phyloP scores from a whole-genome alignment of 2,797 vertebrate species.

The Pipistrellus nathusii region DNA sequence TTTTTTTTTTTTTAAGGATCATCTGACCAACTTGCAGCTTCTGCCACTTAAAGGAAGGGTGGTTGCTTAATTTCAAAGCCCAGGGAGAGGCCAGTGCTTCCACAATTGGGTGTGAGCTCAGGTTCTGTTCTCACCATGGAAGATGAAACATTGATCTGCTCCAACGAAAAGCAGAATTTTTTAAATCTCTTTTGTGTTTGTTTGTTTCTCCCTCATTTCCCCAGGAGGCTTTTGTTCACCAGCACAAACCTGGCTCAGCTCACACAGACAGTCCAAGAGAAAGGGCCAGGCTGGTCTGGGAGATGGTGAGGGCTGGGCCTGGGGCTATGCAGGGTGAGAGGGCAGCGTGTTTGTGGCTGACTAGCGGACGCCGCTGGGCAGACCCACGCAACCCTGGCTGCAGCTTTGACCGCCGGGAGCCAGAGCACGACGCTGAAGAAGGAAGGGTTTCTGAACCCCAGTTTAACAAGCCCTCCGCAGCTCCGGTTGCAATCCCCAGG shows the following conservation, averaged over 20 bases:
- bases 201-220: constrained; percentile 30
- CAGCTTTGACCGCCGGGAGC: constrained; percentile 51
- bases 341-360: not conserved
- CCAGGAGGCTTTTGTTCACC: constrained; percentile 13
- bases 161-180: not conserved
- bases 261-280: not conserved
- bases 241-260: not conserved
- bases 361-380: not conserved
- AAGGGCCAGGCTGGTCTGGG: not conserved
- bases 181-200: not conserved
- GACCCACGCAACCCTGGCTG: not conserved
- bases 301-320: not conserved
- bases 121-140: not conserved
- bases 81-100: not conserved
- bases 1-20: not conserved
- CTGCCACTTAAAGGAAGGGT: not conserved
- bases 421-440: constrained; percentile 38
- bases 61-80: constrained; percentile 4
- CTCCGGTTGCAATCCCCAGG: constrained; percentile 62
- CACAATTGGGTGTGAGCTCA: not conserved
- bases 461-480: constrained; percentile 74
- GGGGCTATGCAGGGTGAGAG: not conserved
- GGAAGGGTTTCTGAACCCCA: constrained; percentile 73
- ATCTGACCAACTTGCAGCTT: not conserved
- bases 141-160: constrained; percentile 47